Conservation (phyloP, 1,140 invertebrate genomes). For the Hypsibius dujardini region DNA sequence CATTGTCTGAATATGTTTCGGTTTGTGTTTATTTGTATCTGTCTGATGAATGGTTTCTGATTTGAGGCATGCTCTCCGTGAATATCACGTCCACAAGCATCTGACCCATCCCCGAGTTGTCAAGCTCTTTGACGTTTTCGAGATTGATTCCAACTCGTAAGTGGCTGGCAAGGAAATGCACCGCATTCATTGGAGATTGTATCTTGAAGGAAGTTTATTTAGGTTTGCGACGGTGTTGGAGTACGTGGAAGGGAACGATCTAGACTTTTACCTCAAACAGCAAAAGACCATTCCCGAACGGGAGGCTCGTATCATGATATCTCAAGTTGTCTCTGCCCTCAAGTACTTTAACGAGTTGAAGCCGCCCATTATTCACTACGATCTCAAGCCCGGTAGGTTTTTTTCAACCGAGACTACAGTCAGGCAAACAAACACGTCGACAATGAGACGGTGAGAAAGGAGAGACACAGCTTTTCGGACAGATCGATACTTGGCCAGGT, state of each 20-base stretch:
- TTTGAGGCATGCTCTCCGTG: conserved; percentile 72
- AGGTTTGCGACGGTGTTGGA: conserved; percentile 96
- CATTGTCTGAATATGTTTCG: too few relatives aligned
- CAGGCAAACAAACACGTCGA: too few relatives aligned
- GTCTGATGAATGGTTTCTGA: conserved; percentile 22
- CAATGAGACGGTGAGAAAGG: too few relatives aligned
- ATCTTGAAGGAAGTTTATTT: too few relatives aligned
- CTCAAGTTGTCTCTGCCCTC: conserved; percentile 83
- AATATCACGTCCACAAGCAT: conserved; percentile 98
- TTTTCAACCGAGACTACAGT: too few relatives aligned
- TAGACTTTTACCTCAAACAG: conserved; percentile 98
- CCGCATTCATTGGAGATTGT: too few relatives aligned
- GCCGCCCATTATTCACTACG: conserved; percentile 98
- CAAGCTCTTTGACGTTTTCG: conserved; percentile 95
- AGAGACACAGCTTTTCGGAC: too few relatives aligned
- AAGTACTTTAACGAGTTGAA: conserved; percentile 99
- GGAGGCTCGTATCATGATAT: conserved; percentile 80
- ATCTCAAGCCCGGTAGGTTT: conserved; percentile 93
- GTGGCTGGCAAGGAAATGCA: too few relatives aligned
- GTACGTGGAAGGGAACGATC: conserved; percentile 98
- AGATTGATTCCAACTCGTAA: conserved; percentile 94
- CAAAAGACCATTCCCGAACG: conserved; percentile 97
- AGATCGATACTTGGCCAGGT: too few relatives aligned
- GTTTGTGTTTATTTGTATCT: too few relatives aligned
- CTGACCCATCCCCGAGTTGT: conserved; percentile 95